Percentiles rank a stretch among this genome's conserved stretches.
Conservation (phyloP, 2,888 invertebrate genomes). For the Apamea anceps region DNA sequence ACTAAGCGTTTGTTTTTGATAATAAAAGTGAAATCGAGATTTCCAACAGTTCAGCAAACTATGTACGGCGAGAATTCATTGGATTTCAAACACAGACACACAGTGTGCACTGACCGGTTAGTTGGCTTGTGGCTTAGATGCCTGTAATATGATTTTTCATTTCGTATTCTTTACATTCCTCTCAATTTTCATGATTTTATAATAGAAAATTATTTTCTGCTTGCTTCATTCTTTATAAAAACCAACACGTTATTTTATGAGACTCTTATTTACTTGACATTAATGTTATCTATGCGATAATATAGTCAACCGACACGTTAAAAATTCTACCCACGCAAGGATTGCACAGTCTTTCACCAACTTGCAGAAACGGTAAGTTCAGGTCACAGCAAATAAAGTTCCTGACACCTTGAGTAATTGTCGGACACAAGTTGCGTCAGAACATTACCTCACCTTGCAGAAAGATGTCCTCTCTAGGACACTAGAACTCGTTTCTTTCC, state of each 20-base stretch:
- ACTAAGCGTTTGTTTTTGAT: slow-evolving; percentile 16
- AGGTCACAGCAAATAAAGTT: slow-evolving; percentile 39
- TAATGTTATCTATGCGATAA: neutral
- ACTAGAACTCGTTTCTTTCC: slow-evolving; percentile 52
- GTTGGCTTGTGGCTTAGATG: slow-evolving; percentile 7
- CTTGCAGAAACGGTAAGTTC: slow-evolving; percentile 23
- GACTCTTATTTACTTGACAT: neutral
- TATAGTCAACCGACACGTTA: neutral
- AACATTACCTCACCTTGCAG: slow-evolving; percentile 45
- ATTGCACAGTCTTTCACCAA: slow-evolving; percentile 11
- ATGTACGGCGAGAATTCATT: slow-evolving; percentile 46
- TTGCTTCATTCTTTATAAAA: neutral
- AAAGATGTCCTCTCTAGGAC: slow-evolving; percentile 55
- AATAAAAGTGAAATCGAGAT: slow-evolving; percentile 43
- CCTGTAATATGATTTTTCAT: neutral
- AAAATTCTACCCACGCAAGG: neutral
- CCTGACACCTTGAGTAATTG: slow-evolving; percentile 49
- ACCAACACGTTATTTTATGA: neutral
- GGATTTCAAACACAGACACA: slow-evolving; percentile 41
- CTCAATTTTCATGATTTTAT: neutral
- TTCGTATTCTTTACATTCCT: neutral
- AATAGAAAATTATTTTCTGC: neutral
- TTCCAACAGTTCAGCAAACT: slow-evolving; percentile 20
- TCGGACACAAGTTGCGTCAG: slow-evolving; percentile 35
- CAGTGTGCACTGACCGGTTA: slow-evolving; percentile 22